Evolutionary conservation across 2,888 invertebrate species (phyloP).

Genomic region (Branchipolynoe longqiensis): DNA sequence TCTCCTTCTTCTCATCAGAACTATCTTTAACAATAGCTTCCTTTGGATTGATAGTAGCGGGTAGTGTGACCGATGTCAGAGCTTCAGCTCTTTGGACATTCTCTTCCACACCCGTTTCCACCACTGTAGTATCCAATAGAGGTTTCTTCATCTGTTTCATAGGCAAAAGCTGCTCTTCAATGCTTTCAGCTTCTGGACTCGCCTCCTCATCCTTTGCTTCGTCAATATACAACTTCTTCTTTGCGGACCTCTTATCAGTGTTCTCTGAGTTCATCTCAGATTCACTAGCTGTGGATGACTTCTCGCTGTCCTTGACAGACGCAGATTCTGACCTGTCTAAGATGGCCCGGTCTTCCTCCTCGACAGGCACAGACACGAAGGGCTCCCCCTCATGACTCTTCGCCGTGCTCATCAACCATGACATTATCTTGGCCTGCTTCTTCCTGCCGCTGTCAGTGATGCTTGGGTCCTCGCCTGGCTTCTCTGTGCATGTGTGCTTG

Average conservation of each 20-base stretch:
- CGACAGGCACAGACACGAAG: not conserved
- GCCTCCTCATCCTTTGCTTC: not conserved
- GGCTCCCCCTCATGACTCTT: not conserved
- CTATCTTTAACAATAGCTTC: no score
- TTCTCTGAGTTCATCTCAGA: not conserved
- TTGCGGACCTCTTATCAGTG: not conserved
- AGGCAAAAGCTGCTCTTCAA: not conserved
- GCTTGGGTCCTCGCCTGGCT: not conserved
- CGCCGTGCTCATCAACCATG: slow-evolving; percentile 26
- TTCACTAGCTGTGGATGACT: not conserved
- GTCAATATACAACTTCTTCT: not conserved
- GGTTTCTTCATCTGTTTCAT: slow-evolving; percentile 31
- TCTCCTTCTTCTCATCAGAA: no score
- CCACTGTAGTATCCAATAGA: not conserved
- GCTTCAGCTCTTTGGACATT: no score
- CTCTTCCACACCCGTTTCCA: no score
- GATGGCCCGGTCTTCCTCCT: not conserved
- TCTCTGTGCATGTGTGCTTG: not conserved
- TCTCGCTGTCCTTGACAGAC: slow-evolving; percentile 4
- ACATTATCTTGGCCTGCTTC: slow-evolving; percentile 36
- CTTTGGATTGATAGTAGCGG: no score
- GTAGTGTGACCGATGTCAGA: no score
- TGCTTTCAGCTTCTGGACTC: not conserved
- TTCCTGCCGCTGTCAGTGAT: not conserved
- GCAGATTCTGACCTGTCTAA: slow-evolving; percentile 1